These are phyloP conservation scores for Calliopsis andreniformis DNA, from an alignment of 1,140 invertebrate species.

Conservation along the genomic window DNA sequence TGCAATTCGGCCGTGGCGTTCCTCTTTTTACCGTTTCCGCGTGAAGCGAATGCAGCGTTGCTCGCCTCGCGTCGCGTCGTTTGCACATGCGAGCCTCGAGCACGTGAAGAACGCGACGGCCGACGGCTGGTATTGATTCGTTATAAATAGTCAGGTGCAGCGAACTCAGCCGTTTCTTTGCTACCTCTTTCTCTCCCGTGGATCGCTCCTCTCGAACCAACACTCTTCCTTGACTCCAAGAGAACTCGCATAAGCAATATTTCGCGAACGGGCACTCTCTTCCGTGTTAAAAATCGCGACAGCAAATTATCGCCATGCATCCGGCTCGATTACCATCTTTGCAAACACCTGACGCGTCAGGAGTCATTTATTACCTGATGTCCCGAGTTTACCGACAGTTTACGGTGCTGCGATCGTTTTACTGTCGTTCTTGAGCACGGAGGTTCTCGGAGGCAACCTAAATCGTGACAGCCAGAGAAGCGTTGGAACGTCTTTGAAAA, in stretches of 20 bases:
- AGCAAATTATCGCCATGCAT: conserved; percentile 8
- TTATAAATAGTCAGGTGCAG: conserved; percentile 67
- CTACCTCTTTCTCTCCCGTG: background rate
- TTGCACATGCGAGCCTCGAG: conserved; percentile 40
- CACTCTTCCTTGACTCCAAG: background rate
- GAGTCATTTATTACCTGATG: conserved; percentile 16
- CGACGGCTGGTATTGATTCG: conserved; percentile 62
- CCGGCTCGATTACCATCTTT: conserved; percentile 14
- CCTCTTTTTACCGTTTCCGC: conserved; percentile 5
- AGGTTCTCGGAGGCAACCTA: no score
- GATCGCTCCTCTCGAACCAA: background rate
- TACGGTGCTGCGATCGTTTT: conserved; percentile 5
- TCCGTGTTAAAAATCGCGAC: background rate
- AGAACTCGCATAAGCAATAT: no score
- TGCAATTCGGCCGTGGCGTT: background rate
- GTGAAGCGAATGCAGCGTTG: conserved; percentile 7
- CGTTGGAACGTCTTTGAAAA: no score
- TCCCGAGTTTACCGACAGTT: background rate
- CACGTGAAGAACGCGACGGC: conserved; percentile 55
- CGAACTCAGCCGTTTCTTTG: conserved; percentile 38
- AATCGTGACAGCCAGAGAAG: no score
- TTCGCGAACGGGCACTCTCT: background rate
- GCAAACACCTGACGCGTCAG: conserved; percentile 34
- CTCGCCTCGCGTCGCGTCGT: background rate
- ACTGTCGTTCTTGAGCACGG: no score